These are phyloP conservation scores for Tillus elongatus DNA, from an alignment of 2,888 invertebrate species.

Conservation along the genomic window DNA sequence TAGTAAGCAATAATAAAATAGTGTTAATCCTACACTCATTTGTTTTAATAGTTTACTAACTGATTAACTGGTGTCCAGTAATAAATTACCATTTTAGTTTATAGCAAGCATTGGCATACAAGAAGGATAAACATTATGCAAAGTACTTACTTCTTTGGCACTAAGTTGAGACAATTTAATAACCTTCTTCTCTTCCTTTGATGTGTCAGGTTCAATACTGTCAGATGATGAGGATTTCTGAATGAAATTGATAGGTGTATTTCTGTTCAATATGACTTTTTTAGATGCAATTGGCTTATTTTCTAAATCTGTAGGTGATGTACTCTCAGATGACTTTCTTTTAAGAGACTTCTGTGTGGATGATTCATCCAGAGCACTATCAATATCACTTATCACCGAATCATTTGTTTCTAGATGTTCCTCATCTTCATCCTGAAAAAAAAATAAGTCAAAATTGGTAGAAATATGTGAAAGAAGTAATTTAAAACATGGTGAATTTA, in stretches of 20 bases:
- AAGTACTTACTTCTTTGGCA: conserved; percentile 46
- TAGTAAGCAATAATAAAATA: no score
- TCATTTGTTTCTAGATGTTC: conserved; percentile 35
- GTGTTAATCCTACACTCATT: no score
- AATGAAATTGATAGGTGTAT: conserved; percentile 25
- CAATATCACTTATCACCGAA: conserved; percentile 28
- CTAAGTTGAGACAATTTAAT: conserved; percentile 51
- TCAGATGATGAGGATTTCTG: not conserved
- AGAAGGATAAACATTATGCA: conserved; percentile 8
- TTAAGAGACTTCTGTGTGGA: not conserved
- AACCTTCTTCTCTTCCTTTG: conserved; percentile 43
- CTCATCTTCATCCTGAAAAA: conserved; percentile 35
- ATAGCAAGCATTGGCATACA: no score
- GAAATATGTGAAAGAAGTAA: conserved; percentile 6
- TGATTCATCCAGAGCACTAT: not conserved
- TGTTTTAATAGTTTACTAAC: no score
- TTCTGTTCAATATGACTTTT: conserved; percentile 46
- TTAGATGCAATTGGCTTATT: not conserved
- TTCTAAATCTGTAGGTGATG: not conserved
- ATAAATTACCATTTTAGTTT: no score
- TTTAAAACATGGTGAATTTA: no score
- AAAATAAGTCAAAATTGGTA: conserved; percentile 14
- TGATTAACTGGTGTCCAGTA: no score
- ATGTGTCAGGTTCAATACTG: conserved; percentile 22
- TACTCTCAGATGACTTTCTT: not conserved